A percentile compares a stretch with the other conserved stretches of the same genome.
Evolutionary conservation across 2,797 vertebrate genomes (phyloP).

Genomic region (Euphonia xanthogaster): DNA sequence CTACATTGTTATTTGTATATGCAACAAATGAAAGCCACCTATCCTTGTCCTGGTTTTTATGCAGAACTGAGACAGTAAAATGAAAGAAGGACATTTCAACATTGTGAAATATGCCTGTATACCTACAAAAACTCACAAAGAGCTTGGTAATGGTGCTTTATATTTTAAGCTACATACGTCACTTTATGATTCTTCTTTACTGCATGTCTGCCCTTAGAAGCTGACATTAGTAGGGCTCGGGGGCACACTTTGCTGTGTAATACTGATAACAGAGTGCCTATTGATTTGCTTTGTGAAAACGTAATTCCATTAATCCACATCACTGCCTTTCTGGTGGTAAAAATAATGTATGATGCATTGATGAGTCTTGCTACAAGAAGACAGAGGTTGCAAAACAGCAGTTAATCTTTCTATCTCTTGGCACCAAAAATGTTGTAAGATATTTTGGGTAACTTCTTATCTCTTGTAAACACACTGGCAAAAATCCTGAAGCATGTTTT

Average conservation of each 20-base stretch:
- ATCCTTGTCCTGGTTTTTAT: fast-evolving
- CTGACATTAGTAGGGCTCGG: background rate
- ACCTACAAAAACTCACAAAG: background rate
- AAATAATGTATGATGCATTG: background rate
- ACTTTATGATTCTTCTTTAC: background rate
- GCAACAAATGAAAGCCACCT: background rate
- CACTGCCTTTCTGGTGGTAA: background rate
- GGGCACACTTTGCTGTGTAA: background rate
- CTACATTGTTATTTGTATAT: background rate
- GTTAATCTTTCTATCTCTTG: background rate
- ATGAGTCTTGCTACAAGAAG: background rate
- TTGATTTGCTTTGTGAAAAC: background rate
- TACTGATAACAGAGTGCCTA: background rate
- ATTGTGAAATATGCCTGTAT: background rate
- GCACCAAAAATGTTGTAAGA: background rate
- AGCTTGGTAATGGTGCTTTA: background rate
- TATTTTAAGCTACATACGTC: background rate
- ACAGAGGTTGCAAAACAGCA: background rate
- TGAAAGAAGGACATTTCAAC: background rate
- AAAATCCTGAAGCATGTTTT: background rate
- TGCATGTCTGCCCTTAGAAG: background rate
- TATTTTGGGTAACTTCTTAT: background rate
- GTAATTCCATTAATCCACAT: background rate
- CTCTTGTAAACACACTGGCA: background rate
- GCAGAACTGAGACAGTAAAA: fast-evolving